Percentiles rank a stretch among this genome's conserved stretches.
phyloP scores from a whole-genome alignment of 1,140 invertebrate genomes.

The Diachasma alloeum region DNA sequence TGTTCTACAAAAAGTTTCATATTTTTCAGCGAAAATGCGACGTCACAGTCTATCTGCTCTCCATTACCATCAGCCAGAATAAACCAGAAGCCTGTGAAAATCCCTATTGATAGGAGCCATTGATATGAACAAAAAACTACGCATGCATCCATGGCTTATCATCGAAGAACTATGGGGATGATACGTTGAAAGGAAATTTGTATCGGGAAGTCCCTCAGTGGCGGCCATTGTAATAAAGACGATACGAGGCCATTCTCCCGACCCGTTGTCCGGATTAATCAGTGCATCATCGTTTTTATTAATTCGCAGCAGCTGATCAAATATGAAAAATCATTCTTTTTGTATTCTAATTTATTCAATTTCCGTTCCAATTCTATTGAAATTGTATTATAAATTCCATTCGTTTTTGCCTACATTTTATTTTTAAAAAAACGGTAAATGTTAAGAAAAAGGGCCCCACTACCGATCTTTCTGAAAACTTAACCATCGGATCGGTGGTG shows the following conservation, averaged over 20 bases:
- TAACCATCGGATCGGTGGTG: too few species aligned
- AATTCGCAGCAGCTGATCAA: conserved; percentile 12
- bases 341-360: too few species aligned
- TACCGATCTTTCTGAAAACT: too few species aligned
- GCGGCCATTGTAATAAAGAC: neutral
- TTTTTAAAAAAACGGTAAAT: too few species aligned
- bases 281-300: neutral
- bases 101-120: neutral
- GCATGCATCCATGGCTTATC: neutral
- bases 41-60: neutral
- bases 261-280: conserved; percentile 2
- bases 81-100: neutral
- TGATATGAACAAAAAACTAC: conserved; percentile 10
- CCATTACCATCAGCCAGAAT: neutral
- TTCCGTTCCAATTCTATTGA: too few species aligned
- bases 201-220: conserved; percentile 10
- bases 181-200: conserved; percentile 2
- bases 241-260: neutral
- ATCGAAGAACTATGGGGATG: neutral
- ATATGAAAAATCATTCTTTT: neutral
- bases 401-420: too few species aligned
- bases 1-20: too few species aligned
- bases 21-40: too few species aligned
- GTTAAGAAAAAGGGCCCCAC: too few species aligned
- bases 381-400: too few species aligned